Percentiles rank a stretch among this genome's conserved stretches.
phyloP scores from a whole-genome alignment of 2,888 invertebrate species.

The Acanthosepion esculentum region DNA sequence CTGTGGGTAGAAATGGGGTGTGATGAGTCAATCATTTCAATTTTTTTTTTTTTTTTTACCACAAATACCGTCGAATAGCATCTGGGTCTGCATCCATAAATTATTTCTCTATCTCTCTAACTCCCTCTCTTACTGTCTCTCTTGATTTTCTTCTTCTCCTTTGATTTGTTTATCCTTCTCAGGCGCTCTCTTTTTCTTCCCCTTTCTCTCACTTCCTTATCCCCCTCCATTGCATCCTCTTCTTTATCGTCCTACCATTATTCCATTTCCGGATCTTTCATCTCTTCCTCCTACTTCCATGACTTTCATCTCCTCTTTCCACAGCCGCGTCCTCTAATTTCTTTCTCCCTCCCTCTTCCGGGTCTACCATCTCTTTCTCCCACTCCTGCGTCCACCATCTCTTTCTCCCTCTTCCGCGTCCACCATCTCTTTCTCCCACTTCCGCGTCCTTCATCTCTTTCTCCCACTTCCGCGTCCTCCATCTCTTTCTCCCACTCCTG shows the following conservation, averaged over 20 bases:
- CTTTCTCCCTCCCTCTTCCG: too few species aligned
- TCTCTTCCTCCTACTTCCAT: neutral
- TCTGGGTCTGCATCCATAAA: too few species aligned
- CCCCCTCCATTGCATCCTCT: neutral
- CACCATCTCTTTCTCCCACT: too few species aligned
- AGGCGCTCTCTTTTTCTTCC: neutral
- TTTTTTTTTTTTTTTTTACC: neutral
- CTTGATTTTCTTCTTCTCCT: neutral
- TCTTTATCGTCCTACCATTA: neutral
- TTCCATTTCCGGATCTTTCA: neutral
- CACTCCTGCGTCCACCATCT: fast-evolving
- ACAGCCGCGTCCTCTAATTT: too few species aligned
- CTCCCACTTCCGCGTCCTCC: too few species aligned
- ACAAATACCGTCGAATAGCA: too few species aligned
- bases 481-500: too few species aligned
- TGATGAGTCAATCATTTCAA: neutral
- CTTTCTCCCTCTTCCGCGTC: too few species aligned
- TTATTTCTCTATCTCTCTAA: neutral
- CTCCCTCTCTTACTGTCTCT: neutral
- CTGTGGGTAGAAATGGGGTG: too few species aligned
- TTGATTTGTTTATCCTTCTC: neutral
- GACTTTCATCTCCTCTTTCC: neutral
- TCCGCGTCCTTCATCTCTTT: too few species aligned
- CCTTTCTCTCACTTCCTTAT: neutral
- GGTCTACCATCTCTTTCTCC: fast-evolving